phyloP scores from a whole-genome alignment of 2,797 vertebrate species.

The Eulemur coronatus region DNA sequence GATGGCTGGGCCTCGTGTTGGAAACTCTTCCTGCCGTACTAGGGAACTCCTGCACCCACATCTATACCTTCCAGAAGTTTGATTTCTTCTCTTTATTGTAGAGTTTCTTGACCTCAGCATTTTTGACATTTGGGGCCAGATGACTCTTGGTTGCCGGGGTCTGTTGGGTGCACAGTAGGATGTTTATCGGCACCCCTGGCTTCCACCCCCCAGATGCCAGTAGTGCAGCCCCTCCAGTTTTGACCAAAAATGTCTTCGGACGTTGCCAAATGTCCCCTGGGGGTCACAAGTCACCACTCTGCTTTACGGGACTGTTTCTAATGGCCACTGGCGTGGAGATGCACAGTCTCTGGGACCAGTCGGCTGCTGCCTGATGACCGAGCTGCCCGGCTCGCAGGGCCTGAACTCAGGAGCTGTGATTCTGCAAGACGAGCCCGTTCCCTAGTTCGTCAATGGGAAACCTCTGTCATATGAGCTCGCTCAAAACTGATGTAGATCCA shows the following conservation, averaged over 20 bases:
- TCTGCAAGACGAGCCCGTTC: background rate
- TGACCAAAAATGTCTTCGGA: background rate
- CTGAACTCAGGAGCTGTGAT: background rate
- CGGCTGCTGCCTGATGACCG: accelerated
- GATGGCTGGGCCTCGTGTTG: background rate
- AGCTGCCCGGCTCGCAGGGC: background rate
- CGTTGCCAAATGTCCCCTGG: background rate
- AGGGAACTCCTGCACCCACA: background rate
- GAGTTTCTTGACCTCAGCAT: accelerated
- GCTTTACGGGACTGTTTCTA: background rate
- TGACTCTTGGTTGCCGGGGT: accelerated
- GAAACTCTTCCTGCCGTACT: background rate
- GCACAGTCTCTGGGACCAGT: background rate
- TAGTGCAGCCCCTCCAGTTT: accelerated
- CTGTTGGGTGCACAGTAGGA: background rate
- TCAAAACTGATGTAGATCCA: background rate
- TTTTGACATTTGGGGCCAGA: background rate
- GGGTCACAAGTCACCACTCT: background rate
- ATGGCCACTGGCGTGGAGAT: accelerated
- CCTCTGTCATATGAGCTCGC: background rate
- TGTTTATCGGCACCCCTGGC: background rate
- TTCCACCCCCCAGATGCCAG: background rate
- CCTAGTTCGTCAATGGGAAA: background rate
- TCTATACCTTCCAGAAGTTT: background rate
- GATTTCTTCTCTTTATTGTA: background rate